Base-by-base conservation (phyloP, 1,140 invertebrate species). In the Dendroctonus valens region DNA sequence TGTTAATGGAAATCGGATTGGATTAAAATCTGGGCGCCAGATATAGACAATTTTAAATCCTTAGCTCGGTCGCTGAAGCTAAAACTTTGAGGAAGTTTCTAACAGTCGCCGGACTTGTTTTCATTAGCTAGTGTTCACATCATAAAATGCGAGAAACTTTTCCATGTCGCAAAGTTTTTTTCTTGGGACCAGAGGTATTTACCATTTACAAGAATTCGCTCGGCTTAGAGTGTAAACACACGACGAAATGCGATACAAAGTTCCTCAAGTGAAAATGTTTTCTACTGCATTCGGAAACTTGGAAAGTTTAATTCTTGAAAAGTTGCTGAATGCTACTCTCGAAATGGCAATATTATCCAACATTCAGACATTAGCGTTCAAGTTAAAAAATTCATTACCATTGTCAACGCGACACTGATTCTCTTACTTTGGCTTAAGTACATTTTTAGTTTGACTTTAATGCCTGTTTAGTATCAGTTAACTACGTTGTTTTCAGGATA, bases 101-200 rank as follows among this genome's bases (percentile, higher is more conserved):
- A 26, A 52, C 26, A 8, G 12, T 52, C 50, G 4, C 5, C 8
- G 50, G 50, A 26, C 50, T 52, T 52, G 50, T 52, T 52, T 52
- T 15, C 50, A 52, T 52, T 52, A 52, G 37, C 12, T 5, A 52
- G 12, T 52, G 50, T 52, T n/a, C 50, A 52, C 50, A 15, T 52
- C 50, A 52, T 52, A 52, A 52, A 12, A 52, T 26, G 9, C 50
- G n/a, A 26, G 5, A 52, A 52, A 52, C 5, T 52, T 52, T 52
- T 26, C 50, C n/a, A 52, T 52, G 50, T 52, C 12, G 5, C 5
- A 37, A 52, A 26, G 8, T 46, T 46, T 9, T 46, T 46, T 12
- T 15, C 14, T 15, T 9, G 6, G 37, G 26, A 5, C 14, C 9
- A 26, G 12, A 26, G 50, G 8, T n/a, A 6, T 52, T 52, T 26